These are phyloP conservation scores for Macrosoma leucophasiata DNA, from an alignment of 2,888 invertebrate genomes.

Conservation along the genomic window DNA sequence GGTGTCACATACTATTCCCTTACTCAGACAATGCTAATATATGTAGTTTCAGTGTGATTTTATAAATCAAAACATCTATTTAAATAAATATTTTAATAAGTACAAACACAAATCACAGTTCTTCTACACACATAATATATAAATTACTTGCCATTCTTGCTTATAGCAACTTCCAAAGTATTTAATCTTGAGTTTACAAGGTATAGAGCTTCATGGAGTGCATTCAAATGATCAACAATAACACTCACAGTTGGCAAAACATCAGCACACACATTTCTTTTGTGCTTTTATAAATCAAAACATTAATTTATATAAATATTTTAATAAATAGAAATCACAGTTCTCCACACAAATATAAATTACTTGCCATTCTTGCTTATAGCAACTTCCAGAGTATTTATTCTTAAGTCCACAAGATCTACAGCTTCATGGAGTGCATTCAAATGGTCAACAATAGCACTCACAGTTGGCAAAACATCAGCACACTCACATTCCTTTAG, in stretches of 20 bases:
- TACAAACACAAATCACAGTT: too few species aligned
- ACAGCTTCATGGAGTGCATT: slow-evolving; percentile 74
- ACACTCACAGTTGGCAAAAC: slow-evolving; percentile 68
- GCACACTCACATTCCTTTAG: slow-evolving; percentile 58
- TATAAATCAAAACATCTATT: slow-evolving; percentile 1
- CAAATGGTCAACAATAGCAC: slow-evolving; percentile 73
- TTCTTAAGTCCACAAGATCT: slow-evolving; percentile 70
- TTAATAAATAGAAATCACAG: slow-evolving; percentile 21
- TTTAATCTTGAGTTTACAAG: slow-evolving; percentile 72
- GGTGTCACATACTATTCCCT: too few species aligned
- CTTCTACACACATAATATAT: slow-evolving; percentile 19
- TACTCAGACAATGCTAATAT: too few species aligned
- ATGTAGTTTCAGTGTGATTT: slow-evolving; percentile 6
- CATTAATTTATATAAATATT: slow-evolving; percentile 5
- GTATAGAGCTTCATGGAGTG: slow-evolving; percentile 72
- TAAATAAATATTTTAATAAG: slow-evolving; percentile 1
- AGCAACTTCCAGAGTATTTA: slow-evolving; percentile 68
- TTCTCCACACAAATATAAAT: slow-evolving; percentile 36
- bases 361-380: slow-evolving; percentile 30
- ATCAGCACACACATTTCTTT: slow-evolving; percentile 60
- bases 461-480: slow-evolving; percentile 64
- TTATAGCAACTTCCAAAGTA: slow-evolving; percentile 60
- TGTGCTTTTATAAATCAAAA: slow-evolving; percentile 21
- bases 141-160: slow-evolving; percentile 30
- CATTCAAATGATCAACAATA: slow-evolving; percentile 73